Conservation (phyloP, 64 coral and sea anemone species). For the Montipora capricornis region DNA sequence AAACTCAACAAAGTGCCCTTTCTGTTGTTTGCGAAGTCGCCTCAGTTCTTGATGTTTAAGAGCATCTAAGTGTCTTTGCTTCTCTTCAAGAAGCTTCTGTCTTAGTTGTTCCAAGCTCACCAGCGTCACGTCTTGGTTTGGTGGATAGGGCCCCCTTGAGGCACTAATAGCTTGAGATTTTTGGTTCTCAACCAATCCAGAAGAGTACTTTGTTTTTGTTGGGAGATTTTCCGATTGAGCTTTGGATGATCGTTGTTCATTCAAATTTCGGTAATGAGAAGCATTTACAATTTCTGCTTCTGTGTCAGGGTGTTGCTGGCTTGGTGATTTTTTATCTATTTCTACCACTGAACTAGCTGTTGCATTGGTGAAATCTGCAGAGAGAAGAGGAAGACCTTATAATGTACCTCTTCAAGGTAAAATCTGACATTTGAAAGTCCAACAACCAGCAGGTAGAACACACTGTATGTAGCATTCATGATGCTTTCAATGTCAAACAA, state of each 20-base stretch:
- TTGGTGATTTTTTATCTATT: neutral
- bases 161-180: neutral
- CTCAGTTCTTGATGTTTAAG: conserved; percentile 32
- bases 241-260: neutral
- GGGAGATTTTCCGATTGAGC: neutral
- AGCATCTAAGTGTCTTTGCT: conserved; percentile 33
- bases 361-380: neutral
- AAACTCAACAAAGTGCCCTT: neutral
- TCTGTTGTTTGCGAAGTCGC: conserved; percentile 11
- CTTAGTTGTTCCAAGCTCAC: conserved; percentile 25
- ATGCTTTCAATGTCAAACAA: too few relatives aligned
- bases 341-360: neutral
- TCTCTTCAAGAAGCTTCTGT: conserved; percentile 30
- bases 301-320: neutral
- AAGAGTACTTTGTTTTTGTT: neutral
- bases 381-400: neutral
- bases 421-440: too few relatives aligned
- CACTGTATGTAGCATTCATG: too few relatives aligned
- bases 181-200: neutral
- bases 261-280: neutral
- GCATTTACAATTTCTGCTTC: neutral
- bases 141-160: neutral
- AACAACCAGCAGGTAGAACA: too few relatives aligned
- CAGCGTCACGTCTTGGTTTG: conserved; percentile 25
- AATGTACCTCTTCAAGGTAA: too few relatives aligned